These are phyloP conservation scores for Micropoecilia bifurca DNA, from an alignment of 2,797 vertebrate genomes.

Conservation along the genomic window DNA sequence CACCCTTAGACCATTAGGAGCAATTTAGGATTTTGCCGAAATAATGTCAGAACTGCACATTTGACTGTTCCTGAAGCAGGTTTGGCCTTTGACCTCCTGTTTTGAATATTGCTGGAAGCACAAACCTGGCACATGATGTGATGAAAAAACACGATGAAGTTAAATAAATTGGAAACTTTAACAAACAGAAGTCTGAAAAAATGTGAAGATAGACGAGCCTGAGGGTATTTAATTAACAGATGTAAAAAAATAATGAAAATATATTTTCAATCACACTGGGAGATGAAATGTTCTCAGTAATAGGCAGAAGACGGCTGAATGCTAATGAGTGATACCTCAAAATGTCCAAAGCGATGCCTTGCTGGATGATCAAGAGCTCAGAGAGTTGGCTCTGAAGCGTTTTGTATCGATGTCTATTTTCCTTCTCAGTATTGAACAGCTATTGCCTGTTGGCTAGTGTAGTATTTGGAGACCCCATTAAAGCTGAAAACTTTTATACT, in stretches of 20 bases:
- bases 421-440: neutral
- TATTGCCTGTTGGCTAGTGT: neutral
- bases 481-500: neutral
- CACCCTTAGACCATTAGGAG: conserved; percentile 9
- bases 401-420: conserved; percentile 20
- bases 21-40: conserved; percentile 14
- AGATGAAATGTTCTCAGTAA: conserved; percentile 31
- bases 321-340: conserved; percentile 34
- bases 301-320: conserved; percentile 21
- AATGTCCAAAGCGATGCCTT: neutral
- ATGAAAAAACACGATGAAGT: neutral
- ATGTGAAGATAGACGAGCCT: neutral
- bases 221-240: conserved; percentile 32
- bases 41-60: conserved; percentile 14
- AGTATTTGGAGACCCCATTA: neutral
- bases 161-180: conserved; percentile 17
- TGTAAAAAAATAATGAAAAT: conserved; percentile 19
- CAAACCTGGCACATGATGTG: neutral
- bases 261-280: neutral
- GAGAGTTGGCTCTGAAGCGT: conserved; percentile 13
- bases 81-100: neutral
- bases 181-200: conserved; percentile 4
- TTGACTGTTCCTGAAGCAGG: conserved; percentile 15
- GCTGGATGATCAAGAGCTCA: neutral
- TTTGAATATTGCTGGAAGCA: neutral